phyloP scores from a whole-genome alignment of 2,888 invertebrate species.

The Ormyrus rosae region DNA sequence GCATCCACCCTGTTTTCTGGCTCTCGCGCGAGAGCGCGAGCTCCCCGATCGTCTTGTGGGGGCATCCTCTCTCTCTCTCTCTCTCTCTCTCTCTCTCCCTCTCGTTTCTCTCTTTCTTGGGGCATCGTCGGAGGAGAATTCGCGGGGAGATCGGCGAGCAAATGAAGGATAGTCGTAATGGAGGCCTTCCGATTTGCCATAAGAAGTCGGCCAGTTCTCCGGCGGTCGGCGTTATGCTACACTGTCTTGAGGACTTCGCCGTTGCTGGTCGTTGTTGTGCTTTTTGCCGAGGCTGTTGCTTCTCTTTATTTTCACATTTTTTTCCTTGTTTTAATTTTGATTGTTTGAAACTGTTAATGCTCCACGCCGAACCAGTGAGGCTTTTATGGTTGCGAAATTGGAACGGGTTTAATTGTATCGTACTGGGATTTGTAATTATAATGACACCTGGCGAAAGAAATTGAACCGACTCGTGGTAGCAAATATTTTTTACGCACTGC shows the following conservation, averaged over 20 bases:
- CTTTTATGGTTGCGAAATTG: no score
- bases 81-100: neutral
- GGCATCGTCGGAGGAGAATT: conserved; percentile 13
- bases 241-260: neutral
- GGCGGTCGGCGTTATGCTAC: neutral
- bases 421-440: no score
- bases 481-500: no score
- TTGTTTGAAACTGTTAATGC: no score
- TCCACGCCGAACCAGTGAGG: no score
- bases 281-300: neutral
- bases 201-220: conserved; percentile 28
- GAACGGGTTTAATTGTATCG: no score
- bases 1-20: conserved; percentile 49
- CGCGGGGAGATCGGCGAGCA: conserved; percentile 19
- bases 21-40: neutral
- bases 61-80: neutral
- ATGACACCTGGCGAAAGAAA: no score
- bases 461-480: no score
- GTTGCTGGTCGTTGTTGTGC: neutral
- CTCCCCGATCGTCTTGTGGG: no score
- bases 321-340: no score
- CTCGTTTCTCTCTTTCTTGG: neutral
- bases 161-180: conserved; percentile 45
- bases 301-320: no score
- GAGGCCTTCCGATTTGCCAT: conserved; percentile 35